A percentile compares a stretch with the other conserved stretches of the same genome.
phyloP scores from a whole-genome alignment of 2,113 vertebrate species.

The Engraulis encrasicolus region DNA sequence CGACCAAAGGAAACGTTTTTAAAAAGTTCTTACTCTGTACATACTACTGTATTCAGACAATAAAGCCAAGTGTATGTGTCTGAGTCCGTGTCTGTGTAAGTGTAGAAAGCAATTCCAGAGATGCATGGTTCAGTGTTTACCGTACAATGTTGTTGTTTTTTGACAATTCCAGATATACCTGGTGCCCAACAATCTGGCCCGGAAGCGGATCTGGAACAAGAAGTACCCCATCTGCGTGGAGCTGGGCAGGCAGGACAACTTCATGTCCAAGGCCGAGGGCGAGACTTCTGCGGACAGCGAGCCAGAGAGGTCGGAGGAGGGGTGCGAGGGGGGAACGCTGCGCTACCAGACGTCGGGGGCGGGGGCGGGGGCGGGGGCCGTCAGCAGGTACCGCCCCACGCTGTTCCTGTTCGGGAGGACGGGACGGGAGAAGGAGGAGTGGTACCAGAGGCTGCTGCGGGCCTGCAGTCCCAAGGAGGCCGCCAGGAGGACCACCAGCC shows the following conservation, averaged over 20 bases:
- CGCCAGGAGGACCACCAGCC: conserved; percentile 67
- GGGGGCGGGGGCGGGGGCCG: conserved; percentile 65
- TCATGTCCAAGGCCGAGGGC: conserved; percentile 90
- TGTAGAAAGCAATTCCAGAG: neutral
- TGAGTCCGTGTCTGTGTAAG: neutral
- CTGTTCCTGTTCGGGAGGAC: conserved; percentile 96
- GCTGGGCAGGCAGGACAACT: conserved; percentile 92
- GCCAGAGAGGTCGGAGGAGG: neutral
- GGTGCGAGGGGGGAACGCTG: too few species aligned
- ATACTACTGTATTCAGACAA: too few species aligned
- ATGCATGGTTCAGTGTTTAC: neutral
- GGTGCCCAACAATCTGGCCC: conserved; percentile 91
- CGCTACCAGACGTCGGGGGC: too few species aligned
- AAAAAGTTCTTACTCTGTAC: too few species aligned
- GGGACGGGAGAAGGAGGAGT: conserved; percentile 95
- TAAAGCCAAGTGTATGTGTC: too few species aligned
- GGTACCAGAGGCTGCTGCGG: conserved; percentile 90
- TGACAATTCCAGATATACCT: conserved; percentile 81
- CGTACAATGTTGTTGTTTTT: neutral
- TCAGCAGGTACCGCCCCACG: conserved; percentile 70
- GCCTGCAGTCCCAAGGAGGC: conserved; percentile 85
- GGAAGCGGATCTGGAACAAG: conserved; percentile 97
- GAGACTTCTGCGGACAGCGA: conserved; percentile 79
- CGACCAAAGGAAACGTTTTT: too few species aligned
- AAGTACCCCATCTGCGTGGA: conserved; percentile 98